These are phyloP conservation scores for Trachelus troglodyta DNA, from an alignment of 2,888 invertebrate species.

Conservation along the genomic window DNA sequence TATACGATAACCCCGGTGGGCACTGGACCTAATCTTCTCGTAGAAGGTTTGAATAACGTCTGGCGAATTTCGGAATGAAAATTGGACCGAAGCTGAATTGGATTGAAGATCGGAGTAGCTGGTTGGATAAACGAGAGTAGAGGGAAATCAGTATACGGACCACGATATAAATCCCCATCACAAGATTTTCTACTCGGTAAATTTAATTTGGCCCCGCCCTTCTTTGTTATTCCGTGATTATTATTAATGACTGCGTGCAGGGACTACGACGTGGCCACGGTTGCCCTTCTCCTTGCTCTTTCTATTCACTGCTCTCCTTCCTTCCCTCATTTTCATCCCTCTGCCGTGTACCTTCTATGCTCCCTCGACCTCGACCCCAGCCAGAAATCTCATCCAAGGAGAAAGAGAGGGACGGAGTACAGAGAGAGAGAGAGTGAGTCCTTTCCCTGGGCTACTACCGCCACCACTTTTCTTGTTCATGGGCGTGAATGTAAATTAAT, in stretches of 20 bases:
- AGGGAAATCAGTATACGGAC: slow-evolving; percentile 25
- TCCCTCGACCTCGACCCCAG: slow-evolving; percentile 9
- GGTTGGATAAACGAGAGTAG: background rate
- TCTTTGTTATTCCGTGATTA: slow-evolving; percentile 40
- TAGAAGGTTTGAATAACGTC: background rate
- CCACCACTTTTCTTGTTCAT: slow-evolving; percentile 42
- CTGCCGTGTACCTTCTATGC: background rate
- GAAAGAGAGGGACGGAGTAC: background rate
- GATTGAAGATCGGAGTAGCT: background rate
- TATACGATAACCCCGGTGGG: background rate
- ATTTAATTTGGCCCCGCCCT: slow-evolving; percentile 36
- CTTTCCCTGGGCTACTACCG: slow-evolving; percentile 27
- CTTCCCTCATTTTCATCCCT: slow-evolving; percentile 29
- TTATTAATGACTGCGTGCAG: slow-evolving; percentile 36
- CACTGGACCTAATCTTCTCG: background rate
- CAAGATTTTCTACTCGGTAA: slow-evolving; percentile 36
- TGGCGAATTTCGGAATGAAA: slow-evolving; percentile 30
- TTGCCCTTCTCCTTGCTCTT: slow-evolving; percentile 7
- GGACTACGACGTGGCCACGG: slow-evolving; percentile 25
- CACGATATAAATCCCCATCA: slow-evolving; percentile 35
- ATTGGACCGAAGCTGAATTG: slow-evolving; percentile 3
- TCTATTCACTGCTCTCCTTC: slow-evolving; percentile 32
- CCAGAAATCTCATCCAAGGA: background rate
- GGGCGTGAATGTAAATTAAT: slow-evolving; percentile 63
- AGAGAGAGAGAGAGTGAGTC: slow-evolving; percentile 6